phyloP scores from a whole-genome alignment of 2,113 vertebrate genomes.

The Benitochromis conjunctus region DNA sequence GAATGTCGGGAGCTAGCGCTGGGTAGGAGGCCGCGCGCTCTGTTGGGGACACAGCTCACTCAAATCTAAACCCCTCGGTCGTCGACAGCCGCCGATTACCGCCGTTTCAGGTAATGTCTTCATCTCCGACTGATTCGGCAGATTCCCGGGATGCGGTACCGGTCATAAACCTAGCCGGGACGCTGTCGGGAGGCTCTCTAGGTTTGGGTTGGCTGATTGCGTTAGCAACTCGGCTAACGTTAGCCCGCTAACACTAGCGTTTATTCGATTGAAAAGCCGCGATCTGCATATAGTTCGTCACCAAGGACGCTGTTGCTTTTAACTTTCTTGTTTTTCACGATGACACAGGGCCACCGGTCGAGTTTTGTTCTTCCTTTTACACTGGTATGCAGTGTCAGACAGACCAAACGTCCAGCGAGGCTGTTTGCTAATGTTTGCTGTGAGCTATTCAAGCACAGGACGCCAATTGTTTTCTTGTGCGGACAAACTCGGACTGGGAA shows the following conservation, averaged over 20 bases:
- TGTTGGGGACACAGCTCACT: slow-evolving; percentile 43
- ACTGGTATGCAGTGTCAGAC: slow-evolving; percentile 21
- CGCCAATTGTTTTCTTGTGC: slow-evolving; percentile 53
- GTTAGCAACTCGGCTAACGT: slow-evolving; percentile 49
- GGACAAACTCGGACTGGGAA: slow-evolving; percentile 29
- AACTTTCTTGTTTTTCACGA: background rate
- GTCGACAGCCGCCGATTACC: slow-evolving; percentile 47
- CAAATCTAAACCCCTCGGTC: slow-evolving; percentile 58
- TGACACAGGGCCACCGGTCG: background rate
- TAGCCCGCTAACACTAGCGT: slow-evolving; percentile 42
- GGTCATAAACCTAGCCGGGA: background rate
- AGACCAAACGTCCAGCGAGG: slow-evolving; percentile 28
- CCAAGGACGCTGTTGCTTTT: background rate
- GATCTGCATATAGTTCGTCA: background rate
- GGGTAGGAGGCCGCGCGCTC: slow-evolving; percentile 68
- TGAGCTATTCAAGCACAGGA: slow-evolving; percentile 36
- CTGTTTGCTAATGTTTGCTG: slow-evolving; percentile 60
- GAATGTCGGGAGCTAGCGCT: slow-evolving; percentile 60
- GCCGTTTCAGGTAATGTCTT: slow-evolving; percentile 45
- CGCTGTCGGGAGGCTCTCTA: slow-evolving; percentile 1
- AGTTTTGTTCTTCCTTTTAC: background rate
- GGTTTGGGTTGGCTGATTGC: slow-evolving; percentile 14
- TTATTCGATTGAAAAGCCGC: slow-evolving; percentile 43
- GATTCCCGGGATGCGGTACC: background rate
- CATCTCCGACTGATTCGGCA: background rate